Evolutionary conservation across 2,888 invertebrate species (phyloP).

Genomic region (Oeneis ivallda): DNA sequence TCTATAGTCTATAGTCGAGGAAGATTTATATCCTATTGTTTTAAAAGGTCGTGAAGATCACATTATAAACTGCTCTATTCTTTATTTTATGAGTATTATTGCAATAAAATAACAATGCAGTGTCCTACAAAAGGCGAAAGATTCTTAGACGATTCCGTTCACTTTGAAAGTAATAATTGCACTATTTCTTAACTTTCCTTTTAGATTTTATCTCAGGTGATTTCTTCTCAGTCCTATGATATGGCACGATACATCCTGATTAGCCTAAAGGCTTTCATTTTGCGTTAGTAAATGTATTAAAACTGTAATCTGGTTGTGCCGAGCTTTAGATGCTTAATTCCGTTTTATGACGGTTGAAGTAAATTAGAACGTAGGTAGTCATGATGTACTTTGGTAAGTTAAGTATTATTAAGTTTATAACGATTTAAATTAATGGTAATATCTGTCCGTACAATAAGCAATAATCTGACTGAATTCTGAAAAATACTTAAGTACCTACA

Average conservation of each 20-base stretch:
- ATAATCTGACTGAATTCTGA: no score
- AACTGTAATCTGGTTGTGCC: neutral
- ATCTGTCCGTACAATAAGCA: no score
- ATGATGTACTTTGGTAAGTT: neutral
- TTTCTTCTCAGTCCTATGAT: neutral
- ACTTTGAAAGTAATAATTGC: constrained; percentile 23
- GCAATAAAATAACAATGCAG: constrained; percentile 5
- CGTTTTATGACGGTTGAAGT: neutral
- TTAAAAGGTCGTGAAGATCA: constrained; percentile 5
- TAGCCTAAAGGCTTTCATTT: neutral
- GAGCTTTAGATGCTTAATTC: neutral
- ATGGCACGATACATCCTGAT: neutral
- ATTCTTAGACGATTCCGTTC: constrained; percentile 14
- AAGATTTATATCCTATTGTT: constrained; percentile 17
- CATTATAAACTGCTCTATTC: constrained; percentile 9
- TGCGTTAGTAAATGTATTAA: neutral
- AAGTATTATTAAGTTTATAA: neutral
- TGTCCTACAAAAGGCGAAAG: constrained; percentile 2
- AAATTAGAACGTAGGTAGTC: no score
- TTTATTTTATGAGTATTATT: constrained; percentile 17
- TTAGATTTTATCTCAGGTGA: neutral
- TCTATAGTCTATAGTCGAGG: neutral
- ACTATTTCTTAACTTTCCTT: neutral
- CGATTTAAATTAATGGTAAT: no score
- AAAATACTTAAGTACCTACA: no score